Percentiles rank a stretch among this genome's conserved stretches.
Evolutionary conservation across 2,888 invertebrate genomes (phyloP).

Genomic region (Isotomurus palustris): DNA sequence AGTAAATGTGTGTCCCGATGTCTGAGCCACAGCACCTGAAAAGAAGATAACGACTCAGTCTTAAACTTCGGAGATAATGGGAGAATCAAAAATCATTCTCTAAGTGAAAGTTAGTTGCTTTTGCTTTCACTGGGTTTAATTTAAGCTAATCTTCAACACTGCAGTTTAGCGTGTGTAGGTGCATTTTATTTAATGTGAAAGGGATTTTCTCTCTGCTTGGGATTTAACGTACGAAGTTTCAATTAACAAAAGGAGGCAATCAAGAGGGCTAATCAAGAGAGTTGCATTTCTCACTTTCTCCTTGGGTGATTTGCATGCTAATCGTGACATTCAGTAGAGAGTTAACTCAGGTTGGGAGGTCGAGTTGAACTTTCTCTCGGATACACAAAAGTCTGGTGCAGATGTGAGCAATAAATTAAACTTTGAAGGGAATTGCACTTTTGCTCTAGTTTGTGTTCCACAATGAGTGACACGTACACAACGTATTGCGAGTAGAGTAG

Average conservation of each 20-base stretch:
- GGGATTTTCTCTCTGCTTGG: neutral
- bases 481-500: neutral
- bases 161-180: neutral
- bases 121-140: neutral
- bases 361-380: neutral
- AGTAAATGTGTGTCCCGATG: conserved; percentile 45
- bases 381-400: neutral
- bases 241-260: neutral
- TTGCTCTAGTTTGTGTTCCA: neutral
- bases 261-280: neutral
- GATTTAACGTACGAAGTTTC: neutral
- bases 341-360: neutral
- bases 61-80: too few relatives aligned
- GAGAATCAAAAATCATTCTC: too few relatives aligned
- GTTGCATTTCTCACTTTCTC: neutral
- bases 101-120: neutral
- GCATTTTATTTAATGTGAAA: neutral
- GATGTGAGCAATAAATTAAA: neutral
- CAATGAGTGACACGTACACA: neutral
- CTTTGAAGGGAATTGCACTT: neutral
- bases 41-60: conserved; percentile 1
- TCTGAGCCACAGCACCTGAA: conserved; percentile 45
- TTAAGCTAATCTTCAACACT: neutral
- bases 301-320: neutral
- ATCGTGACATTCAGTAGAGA: neutral